Conservation (phyloP, 2,888 invertebrate genomes). For the Eutolmus rufibarbis region DNA sequence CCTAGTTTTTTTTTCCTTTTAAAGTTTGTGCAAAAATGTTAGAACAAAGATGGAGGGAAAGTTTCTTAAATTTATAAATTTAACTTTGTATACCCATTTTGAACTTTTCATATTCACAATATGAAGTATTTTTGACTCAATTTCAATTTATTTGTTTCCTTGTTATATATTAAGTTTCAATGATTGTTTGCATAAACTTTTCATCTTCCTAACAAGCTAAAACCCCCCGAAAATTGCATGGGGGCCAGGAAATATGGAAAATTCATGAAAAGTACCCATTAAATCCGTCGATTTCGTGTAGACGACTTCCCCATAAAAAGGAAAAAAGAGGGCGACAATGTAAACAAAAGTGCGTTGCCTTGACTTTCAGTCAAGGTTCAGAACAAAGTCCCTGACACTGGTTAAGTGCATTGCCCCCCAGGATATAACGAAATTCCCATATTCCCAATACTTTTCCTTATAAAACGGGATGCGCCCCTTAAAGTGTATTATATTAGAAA, state of each 20-base stretch:
- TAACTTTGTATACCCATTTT: too few relatives aligned
- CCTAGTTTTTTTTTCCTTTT: too few relatives aligned
- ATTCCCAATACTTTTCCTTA: neutral
- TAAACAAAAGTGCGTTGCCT: constrained; percentile 21
- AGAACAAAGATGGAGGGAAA: too few relatives aligned
- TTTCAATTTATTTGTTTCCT: neutral
- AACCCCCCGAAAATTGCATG: neutral
- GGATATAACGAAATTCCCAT: constrained; percentile 2
- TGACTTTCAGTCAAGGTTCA: constrained; percentile 5
- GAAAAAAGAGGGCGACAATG: neutral
- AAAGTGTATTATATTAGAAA: neutral
- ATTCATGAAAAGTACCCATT: neutral
- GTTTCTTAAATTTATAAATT: too few relatives aligned
- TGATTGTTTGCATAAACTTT: neutral
- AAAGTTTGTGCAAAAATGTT: too few relatives aligned
- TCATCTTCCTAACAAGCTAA: neutral
- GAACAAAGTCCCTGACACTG: neutral
- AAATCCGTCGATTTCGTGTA: constrained; percentile 2
- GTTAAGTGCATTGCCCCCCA: neutral
- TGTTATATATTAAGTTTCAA: neutral
- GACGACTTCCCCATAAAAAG: neutral
- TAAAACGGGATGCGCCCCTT: neutral
- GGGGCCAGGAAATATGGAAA: neutral
- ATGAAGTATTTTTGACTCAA: too few relatives aligned
- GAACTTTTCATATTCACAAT: too few relatives aligned